Evolutionary conservation across 2,113 vertebrate genomes (phyloP), one percentile per base, ranked within the genome.

Genomic region (Dolichallabes microphthalmus): DNA sequence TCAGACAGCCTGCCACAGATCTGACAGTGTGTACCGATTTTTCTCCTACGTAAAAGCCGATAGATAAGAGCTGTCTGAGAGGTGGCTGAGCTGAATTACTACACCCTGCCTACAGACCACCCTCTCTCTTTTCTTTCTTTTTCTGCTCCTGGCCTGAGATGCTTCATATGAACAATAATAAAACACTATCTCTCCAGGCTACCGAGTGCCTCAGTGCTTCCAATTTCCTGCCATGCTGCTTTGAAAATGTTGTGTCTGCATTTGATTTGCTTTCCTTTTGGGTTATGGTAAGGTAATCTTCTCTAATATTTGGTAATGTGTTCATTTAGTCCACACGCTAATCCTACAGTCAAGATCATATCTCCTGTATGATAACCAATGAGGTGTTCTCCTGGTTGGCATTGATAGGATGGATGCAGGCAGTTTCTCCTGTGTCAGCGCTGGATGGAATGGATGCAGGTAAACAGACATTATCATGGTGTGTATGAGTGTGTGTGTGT

Each of bases 1-100:
- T 92, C 92, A 88, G 92, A 91, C 89, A 88, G 85, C 90, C 92
- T 87, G 89, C 92, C 79, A 90, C 88, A 90, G 90, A 87, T 92
- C 88, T 93, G 92, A 92, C 92, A 94, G 91, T 82, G 81, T 64
- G 74, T 55, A 87, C 87, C 86, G 84, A 92, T 91, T 92, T 89
- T 91, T 86, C 74, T 89, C 87, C 89, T 90, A 86, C 89, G 83
- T 89, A 84, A 86, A 88, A 90, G 85, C 80, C 89, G 86, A 91
- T 85, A 82, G 87, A 86, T 76, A 86, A 71, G 76, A 78, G 63
- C 80, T 92, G 91, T 90, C 85, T 90, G 88, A 80, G 79, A 53
- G 73, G 76, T 55, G 88, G 69, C 80, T 90, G 86, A 71, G 87
- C 86, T 91, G 89, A 93, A 92, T 92, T 91, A 90, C 86, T 19